Base-by-base conservation (phyloP, 2,797 vertebrate genomes). In the Syndactyla subalaris region DNA sequence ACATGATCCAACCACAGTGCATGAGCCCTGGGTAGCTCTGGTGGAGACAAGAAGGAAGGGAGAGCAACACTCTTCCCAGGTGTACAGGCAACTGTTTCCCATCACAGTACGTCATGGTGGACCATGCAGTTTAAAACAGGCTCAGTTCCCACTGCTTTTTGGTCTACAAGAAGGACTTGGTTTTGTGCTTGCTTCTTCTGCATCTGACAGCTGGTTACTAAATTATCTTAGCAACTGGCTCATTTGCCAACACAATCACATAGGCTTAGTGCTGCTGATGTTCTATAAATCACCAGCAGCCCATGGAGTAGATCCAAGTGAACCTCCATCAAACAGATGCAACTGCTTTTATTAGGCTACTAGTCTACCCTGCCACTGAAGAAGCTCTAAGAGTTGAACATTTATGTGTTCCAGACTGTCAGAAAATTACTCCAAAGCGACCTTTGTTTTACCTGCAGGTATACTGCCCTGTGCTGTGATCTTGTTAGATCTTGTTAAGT, bases 401-500 rank as follows among this genome's bases (percentile, higher is more conserved):
- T 59, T 80, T 72, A 7, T 76, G 67, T 88, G 59, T 59, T 93
- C 29, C 34, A 93, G 77, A 96, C 77, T 90, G 85, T 94, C 93
- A 97, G 92, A 96, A 97, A 95, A 87, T 84, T 0, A 70, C 90
- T 95, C 90, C 52, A 57, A 88, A 87, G 52, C 0, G 59, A 97
- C 95, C 95, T 95, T 57, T 88, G 67, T 94, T 96, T 95, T 94
- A 95, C 96, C 95, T 94, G 85, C 83, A 95, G 92, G 83, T 90
- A 49, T 81, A 93, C 71, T 96, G 93, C 77, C 93, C 94, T 76
- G 74, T 73, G 85, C 48, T 88, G 30, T 73, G 88, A 85, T 96
- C 96, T 87, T 96, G 96, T 95, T 93, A 87, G 92, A 92, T 95
- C 96, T 93, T 95, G 96, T 95, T 93, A 86, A 92, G 62, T 94